A percentile compares a stretch with the other conserved stretches of the same genome.
These are phyloP conservation scores for Drosophila parvula DNA, from an alignment of 1,140 invertebrate species.

Conservation along the genomic window DNA sequence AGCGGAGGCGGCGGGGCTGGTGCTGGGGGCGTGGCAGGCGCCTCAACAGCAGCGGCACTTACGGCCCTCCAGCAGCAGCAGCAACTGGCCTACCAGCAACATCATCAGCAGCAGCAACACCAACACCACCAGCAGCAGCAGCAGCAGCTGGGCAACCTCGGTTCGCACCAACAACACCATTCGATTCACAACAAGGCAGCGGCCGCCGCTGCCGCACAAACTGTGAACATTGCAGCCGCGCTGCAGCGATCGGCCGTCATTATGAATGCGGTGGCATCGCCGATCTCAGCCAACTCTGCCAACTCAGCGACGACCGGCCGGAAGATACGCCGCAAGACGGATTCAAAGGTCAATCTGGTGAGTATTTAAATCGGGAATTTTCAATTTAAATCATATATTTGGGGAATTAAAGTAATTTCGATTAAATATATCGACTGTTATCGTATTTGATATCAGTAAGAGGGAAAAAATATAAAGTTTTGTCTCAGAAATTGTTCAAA, in stretches of 20 bases:
- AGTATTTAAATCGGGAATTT: constrained; percentile 3
- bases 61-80: constrained; percentile 59
- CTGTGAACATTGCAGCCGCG: constrained; percentile 65
- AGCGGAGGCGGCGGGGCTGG: constrained; percentile 62
- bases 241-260: constrained; percentile 75
- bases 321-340: constrained; percentile 82
- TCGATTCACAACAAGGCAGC: constrained; percentile 59
- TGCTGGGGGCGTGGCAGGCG: constrained; percentile 57
- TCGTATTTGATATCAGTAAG: no score
- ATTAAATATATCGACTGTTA: background rate
- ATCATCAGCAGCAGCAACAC: constrained; percentile 31
- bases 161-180: constrained; percentile 46
- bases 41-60: constrained; percentile 46
- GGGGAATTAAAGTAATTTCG: no score
- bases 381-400: background rate
- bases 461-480: no score
- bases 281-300: constrained; percentile 73
- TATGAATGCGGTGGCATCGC: constrained; percentile 84
- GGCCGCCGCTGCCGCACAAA: constrained; percentile 48
- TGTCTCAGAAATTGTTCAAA: no score
- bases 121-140: constrained; percentile 35
- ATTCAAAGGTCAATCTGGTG: constrained; percentile 83
- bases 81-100: constrained; percentile 46
- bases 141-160: constrained; percentile 46
- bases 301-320: constrained; percentile 75